Conservation (phyloP, 2,113 vertebrate species). For the Budorcas taxicolor region DNA sequence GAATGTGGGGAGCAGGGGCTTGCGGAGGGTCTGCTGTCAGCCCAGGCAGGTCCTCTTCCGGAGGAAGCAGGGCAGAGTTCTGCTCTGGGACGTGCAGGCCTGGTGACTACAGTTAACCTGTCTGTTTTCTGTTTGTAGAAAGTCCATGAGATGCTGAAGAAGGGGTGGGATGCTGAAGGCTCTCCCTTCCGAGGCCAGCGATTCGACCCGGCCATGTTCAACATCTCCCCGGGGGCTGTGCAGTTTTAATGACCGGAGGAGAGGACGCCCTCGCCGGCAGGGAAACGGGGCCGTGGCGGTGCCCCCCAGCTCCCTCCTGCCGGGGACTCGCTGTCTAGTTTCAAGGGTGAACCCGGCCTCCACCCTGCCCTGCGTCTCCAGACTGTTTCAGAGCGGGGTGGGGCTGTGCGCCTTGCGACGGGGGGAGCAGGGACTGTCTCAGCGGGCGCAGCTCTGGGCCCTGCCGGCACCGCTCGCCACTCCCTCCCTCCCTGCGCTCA, state of each 20-base stretch:
- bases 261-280: background rate
- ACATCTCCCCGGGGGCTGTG: slow-evolving; percentile 93
- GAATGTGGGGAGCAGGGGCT: background rate
- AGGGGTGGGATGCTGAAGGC: slow-evolving; percentile 97
- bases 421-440: slow-evolving; percentile 25
- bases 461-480: rapidly evolving
- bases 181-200: slow-evolving; percentile 95
- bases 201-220: slow-evolving; percentile 97
- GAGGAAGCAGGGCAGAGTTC: background rate
- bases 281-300: background rate
- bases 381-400: background rate
- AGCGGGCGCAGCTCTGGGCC: background rate
- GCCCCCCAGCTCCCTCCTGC: background rate
- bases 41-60: background rate
- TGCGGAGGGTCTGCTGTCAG: background rate
- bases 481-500: background rate
- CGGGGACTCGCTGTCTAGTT: background rate
- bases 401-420: background rate
- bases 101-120: slow-evolving; percentile 32
- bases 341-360: background rate
- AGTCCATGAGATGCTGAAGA: slow-evolving; percentile 98
- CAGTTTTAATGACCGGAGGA: slow-evolving; percentile 87
- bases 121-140: slow-evolving; percentile 81
- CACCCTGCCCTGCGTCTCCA: background rate
- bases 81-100: background rate